Evolutionary conservation across 2,113 vertebrate species (phyloP).

Genomic region (Brienomyrus brachyistius): DNA sequence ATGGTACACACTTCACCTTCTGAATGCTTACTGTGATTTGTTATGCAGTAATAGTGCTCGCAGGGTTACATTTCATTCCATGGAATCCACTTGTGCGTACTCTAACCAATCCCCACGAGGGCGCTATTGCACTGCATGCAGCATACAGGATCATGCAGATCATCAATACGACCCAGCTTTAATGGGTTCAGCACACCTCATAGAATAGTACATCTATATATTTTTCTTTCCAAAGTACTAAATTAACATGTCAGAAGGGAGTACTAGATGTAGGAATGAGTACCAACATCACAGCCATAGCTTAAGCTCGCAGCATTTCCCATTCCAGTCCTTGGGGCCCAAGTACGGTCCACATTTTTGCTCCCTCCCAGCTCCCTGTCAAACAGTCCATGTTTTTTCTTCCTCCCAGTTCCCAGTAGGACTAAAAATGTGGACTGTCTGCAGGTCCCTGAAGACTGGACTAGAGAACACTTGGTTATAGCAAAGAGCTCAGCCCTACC

Average conservation of each 20-base stretch:
- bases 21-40: background rate
- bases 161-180: background rate
- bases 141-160: background rate
- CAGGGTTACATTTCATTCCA: background rate
- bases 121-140: background rate
- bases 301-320: background rate
- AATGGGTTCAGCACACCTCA: background rate
- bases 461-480: no score
- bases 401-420: no score
- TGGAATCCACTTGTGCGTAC: background rate
- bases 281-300: background rate
- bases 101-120: background rate
- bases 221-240: no score
- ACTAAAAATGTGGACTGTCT: no score
- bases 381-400: no score
- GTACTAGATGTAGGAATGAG: background rate
- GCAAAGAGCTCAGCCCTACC: background rate
- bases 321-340: no score
- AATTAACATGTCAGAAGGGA: background rate
- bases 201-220: background rate
- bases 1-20: background rate
- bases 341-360: no score
- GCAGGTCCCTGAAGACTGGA: no score
- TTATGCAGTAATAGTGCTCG: background rate
- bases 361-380: no score